Evolutionary conservation across 2,113 vertebrate species (phyloP), one percentile per base, ranked within the genome.

Genomic region (Orientallactaga bullata): DNA sequence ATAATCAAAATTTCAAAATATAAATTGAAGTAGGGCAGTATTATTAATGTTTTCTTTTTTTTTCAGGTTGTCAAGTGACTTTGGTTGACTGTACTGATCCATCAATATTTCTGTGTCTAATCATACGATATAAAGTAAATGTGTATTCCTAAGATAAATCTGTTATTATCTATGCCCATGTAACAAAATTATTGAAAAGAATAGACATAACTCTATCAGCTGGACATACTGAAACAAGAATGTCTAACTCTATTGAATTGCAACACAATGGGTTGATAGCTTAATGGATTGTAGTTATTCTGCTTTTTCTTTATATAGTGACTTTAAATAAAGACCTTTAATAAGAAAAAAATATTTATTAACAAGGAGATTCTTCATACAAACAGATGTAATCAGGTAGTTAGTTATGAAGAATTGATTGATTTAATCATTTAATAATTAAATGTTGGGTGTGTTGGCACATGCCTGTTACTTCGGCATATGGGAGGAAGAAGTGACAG

Each of bases 361-460:
- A 80, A 88, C 18, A 10, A 81, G 11, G 6, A 77, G 76, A 68
- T 76, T 84, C 24, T 60, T 88, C 18, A 81, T 23, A 71, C 18
- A 32, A 83, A 18, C 23, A 78, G 23, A 73, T 66, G 23, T n/a
- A 0, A 1, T 17, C 30, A 79, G 65, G 17, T 96, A 32, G 26
- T 35, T 79, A 69, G 72, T 61, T 28, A 81, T 23, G 26, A 11
- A 66, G 65, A 66, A 80, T 28, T 85, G 4, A 39, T 60, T 66
- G 20, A 74, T 78, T 82, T 91, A 80, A 39, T 85, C 68, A 89
- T 60, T 90, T 90, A 68, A 51, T 81, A 78, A 93, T 55, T 55
- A n/a, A 58, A 77, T 28, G 42, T 47, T n/a, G 9, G 47, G 2
- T 47, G 28, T 78, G 30, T 9, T 55, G 30, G 18, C 30, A 32